Base-by-base conservation (phyloP, 2,113 vertebrate species). In the Mesembrinibis cayennensis region DNA sequence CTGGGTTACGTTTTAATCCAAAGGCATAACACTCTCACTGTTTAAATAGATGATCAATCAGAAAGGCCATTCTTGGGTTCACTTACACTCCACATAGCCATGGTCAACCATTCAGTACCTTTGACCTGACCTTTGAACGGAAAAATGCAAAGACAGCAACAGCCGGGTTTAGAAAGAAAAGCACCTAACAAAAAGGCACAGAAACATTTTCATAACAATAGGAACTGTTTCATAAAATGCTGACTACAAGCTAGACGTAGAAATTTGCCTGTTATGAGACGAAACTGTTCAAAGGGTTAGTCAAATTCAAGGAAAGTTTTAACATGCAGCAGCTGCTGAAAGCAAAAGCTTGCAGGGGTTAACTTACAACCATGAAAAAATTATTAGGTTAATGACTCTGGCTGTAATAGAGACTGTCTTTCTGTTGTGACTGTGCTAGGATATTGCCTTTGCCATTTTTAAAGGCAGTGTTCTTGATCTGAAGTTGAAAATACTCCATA, bases 161-260 rank as follows among this genome's bases (percentile, higher is more conserved):
- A 94, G 94, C 62, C 79, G 77, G 82, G 80, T 82, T 91, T 76
- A 70, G 91, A 85, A 95, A 97, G 95, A 97, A 97, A 96, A 96
- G 84, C 79, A 86, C 79, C 76, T 3, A 83, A 97, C 83, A 94
- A 95, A 97, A 96, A 96, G 82, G n/a, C 90, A 89, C 87, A 76
- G 96, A 95, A 97, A 96, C 47, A 96, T 97, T 97, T 98, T 95
- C 92, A 95, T 97, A 95, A 97, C 96, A 97, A 97, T 89, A 92
- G 96, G 93, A 96, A 92, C 78, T 77, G 83, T 93, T 97, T 96
- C 85, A 97, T 91, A 95, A 97, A 96, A 89, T 96, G 91, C 61
- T 92, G 88, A 88, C 71, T 91, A 71, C 82, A 70, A 95, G 61
- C 79, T 81, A 40, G 6, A 89, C 26, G 29, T 61, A 79, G 76